Percentiles rank a stretch among this genome's conserved stretches.
phyloP scores from a whole-genome alignment of 2,888 invertebrate species.

The Orthosia gracilis region DNA sequence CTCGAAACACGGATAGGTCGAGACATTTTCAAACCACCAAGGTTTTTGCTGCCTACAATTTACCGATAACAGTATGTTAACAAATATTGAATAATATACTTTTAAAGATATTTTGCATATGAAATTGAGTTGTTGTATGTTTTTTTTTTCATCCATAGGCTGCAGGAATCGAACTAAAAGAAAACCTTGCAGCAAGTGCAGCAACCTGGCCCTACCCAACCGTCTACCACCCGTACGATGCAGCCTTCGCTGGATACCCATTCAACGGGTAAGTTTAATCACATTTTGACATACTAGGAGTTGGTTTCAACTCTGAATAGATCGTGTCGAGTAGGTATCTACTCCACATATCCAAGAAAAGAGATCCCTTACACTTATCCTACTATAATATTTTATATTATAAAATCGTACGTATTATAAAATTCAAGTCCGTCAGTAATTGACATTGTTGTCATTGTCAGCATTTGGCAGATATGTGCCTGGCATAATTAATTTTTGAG shows the following conservation, averaged over 20 bases:
- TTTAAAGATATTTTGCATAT: neutral
- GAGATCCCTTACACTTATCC: neutral
- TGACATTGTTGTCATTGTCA: conserved; percentile 36
- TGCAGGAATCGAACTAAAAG: conserved; percentile 96
- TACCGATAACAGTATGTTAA: conserved; percentile 42
- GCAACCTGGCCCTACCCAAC: conserved; percentile 97
- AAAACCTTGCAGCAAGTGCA: conserved; percentile 95
- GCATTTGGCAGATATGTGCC: conserved; percentile 57
- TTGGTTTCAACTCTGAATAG: neutral
- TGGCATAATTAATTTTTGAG: conserved; percentile 79
- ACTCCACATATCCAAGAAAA: neutral
- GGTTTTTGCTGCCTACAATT: conserved; percentile 59
- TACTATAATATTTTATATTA: conserved; percentile 9
- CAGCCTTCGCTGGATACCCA: conserved; percentile 97
- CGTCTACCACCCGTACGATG: conserved; percentile 98
- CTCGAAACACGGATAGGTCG: too few relatives aligned
- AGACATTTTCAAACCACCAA: too few relatives aligned
- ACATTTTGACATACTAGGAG: neutral
- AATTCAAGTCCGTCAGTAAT: conserved; percentile 28
- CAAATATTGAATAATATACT: conserved; percentile 8
- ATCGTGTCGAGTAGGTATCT: neutral
- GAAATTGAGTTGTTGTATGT: neutral
- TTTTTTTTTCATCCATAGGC: conserved; percentile 90
- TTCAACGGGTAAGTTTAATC: conserved; percentile 96
- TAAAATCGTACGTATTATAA: conserved; percentile 31